Conservation (phyloP, 2,888 invertebrate genomes). For the Heliconius ismenius region DNA sequence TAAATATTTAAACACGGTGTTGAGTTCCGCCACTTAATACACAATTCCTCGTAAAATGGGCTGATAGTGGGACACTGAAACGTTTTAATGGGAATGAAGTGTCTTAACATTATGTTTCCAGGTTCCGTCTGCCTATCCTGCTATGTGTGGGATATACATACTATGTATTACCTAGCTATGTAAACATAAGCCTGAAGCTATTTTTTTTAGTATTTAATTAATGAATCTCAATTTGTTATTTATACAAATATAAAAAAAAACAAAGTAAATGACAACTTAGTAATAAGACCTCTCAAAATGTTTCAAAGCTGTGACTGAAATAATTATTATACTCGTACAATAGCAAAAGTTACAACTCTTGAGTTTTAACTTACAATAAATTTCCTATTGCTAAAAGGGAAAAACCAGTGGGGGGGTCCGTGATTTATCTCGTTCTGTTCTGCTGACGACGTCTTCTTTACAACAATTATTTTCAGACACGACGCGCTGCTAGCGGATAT, state of each 20-base stretch:
- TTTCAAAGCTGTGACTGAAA: not conserved
- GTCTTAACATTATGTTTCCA: too few relatives aligned
- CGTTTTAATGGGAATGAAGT: too few relatives aligned
- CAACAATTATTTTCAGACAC: conserved; percentile 10
- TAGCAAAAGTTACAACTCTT: not conserved
- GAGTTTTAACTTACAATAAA: conserved; percentile 2
- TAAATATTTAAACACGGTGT: too few relatives aligned
- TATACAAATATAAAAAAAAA: not conserved
- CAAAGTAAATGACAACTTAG: not conserved
- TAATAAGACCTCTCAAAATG: not conserved
- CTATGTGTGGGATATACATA: too few relatives aligned
- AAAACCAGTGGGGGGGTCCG: conserved; percentile 3
- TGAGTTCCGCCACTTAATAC: too few relatives aligned
- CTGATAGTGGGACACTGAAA: too few relatives aligned
- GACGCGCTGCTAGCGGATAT: conserved; percentile 13
- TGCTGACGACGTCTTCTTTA: conserved; percentile 22
- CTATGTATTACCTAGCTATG: too few relatives aligned
- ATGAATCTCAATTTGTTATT: not conserved
- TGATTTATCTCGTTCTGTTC: conserved; percentile 11
- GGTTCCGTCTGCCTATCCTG: too few relatives aligned
- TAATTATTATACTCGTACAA: not conserved
- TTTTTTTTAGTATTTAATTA: too few relatives aligned
- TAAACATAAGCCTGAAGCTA: too few relatives aligned
- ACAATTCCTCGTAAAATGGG: too few relatives aligned
- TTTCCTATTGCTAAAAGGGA: conserved; percentile 3